Conservation (phyloP, 2,888 invertebrate genomes). For the Bedellia somnulentella region DNA sequence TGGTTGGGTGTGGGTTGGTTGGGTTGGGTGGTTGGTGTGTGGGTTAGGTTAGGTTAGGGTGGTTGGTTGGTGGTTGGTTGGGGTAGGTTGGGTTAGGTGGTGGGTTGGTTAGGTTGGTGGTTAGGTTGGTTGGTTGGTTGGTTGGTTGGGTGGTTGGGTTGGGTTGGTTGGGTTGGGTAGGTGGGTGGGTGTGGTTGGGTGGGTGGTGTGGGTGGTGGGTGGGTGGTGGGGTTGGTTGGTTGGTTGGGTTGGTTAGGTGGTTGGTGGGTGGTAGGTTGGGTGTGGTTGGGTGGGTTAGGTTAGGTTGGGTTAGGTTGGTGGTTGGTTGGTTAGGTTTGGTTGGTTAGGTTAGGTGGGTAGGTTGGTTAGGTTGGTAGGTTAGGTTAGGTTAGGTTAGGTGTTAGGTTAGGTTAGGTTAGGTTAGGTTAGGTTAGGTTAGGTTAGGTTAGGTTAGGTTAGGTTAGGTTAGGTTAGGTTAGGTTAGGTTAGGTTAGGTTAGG, state of each 20-base stretch:
- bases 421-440: slow-evolving; percentile 8
- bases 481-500: slow-evolving; percentile 11
- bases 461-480: slow-evolving; percentile 9
- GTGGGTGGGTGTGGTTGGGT: slow-evolving; percentile 11
- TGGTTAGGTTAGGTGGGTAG: no score
- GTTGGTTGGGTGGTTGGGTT: slow-evolving; percentile 12
- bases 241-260: slow-evolving; percentile 8
- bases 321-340: no score
- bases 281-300: slow-evolving; percentile 8
- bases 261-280: no score
- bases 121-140: slow-evolving; percentile 11
- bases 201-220: slow-evolving; percentile 7
- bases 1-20: slow-evolving; percentile 9
- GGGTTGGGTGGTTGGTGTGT: slow-evolving; percentile 11
- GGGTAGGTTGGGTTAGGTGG: slow-evolving; percentile 14
- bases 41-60: slow-evolving; percentile 13
- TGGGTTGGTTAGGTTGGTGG: slow-evolving; percentile 12
- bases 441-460: slow-evolving; percentile 8
- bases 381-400: no score
- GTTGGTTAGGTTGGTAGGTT: no score
- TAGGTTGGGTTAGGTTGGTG: slow-evolving; percentile 11
- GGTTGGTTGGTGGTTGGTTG: slow-evolving; percentile 13
- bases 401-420: slow-evolving; percentile 8
- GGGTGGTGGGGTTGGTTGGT: no score
- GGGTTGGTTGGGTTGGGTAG: slow-evolving; percentile 9